These are phyloP conservation scores for Tetraneura akinire DNA, from an alignment of 1,140 invertebrate genomes.

Conservation along the genomic window DNA sequence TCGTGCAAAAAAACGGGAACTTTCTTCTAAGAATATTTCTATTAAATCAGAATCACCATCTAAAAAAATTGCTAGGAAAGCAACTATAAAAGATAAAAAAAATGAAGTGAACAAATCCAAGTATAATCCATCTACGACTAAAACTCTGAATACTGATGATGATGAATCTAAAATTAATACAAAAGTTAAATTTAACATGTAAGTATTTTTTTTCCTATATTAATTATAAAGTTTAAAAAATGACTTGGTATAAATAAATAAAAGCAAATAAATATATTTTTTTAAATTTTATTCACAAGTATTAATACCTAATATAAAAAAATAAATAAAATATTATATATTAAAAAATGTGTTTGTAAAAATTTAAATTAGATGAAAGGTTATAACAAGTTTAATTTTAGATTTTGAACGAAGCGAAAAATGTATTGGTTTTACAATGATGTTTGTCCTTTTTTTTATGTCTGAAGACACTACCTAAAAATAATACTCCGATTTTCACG, in stretches of 20 bases:
- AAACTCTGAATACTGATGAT: not conserved
- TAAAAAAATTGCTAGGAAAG: constrained; percentile 1
- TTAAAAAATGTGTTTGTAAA: not conserved
- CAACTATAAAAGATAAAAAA: not conserved
- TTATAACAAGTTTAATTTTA: too few species aligned
- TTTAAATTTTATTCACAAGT: too few species aligned
- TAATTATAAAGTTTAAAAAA: not conserved
- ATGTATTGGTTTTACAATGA: too few species aligned
- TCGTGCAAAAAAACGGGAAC: not conserved
- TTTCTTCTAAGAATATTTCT: constrained; percentile 9
- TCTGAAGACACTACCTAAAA: too few species aligned
- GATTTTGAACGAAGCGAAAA: too few species aligned
- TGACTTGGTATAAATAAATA: not conserved
- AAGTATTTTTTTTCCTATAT: not conserved
- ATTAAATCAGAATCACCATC: not conserved
- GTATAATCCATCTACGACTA: not conserved
- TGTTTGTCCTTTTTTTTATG: too few species aligned
- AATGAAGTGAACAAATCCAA: not conserved
- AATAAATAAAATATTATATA: not conserved
- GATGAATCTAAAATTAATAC: not conserved
- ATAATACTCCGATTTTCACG: too few species aligned
- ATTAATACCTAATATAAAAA: not conserved
- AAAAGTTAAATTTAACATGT: constrained; percentile 11
- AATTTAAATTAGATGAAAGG: not conserved
- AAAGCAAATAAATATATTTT: too few species aligned